A percentile compares a stretch with the other conserved stretches of the same genome.
phyloP scores from a whole-genome alignment of 2,888 invertebrate species.

The Cephus pulcher region DNA sequence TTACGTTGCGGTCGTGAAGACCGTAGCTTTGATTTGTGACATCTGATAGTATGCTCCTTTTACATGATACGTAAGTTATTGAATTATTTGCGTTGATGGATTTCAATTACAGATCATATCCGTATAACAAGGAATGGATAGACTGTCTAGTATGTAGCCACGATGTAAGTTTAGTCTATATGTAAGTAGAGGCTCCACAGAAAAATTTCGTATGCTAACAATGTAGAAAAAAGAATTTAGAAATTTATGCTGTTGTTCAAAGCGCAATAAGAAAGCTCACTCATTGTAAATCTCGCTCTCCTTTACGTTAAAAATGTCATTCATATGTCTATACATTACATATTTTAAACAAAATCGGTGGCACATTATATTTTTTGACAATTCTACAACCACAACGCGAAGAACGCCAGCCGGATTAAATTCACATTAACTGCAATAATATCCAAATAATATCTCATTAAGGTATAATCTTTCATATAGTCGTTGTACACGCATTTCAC shows the following conservation, averaged over 20 bases:
- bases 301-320: neutral
- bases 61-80: neutral
- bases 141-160: neutral
- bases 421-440: neutral
- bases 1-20: neutral
- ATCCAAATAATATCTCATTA: neutral
- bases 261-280: neutral
- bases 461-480: neutral
- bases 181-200: neutral
- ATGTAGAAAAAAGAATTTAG: neutral
- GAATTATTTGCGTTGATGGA: neutral
- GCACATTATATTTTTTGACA: neutral
- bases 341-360: neutral
- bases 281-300: neutral
- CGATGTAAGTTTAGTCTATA: neutral
- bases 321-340: neutral
- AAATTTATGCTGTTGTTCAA: neutral
- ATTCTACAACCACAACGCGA: neutral
- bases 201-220: neutral
- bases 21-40: neutral
- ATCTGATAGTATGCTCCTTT: neutral
- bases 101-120: neutral
- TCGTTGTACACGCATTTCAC: neutral
- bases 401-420: neutral
- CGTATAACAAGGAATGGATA: neutral